Evolutionary conservation across 2,797 vertebrate species (phyloP).

Genomic region (Borostomias antarcticus): DNA sequence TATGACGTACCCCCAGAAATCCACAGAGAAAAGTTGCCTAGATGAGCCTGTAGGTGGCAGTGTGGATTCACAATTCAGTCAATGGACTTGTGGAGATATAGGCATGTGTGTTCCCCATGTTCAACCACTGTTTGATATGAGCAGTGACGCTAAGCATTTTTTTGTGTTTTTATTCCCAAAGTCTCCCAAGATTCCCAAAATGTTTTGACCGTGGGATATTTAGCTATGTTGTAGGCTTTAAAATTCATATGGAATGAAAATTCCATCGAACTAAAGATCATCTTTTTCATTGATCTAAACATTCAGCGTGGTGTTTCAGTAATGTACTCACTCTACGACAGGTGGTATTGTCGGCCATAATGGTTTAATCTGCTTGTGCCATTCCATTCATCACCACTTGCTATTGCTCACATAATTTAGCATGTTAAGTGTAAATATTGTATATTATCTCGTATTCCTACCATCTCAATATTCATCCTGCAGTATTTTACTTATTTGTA

Average conservation of each 20-base stretch:
- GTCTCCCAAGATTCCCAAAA: not conserved
- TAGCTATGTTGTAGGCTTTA: too few relatives aligned
- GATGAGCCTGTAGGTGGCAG: constrained; percentile 41
- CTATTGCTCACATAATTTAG: not conserved
- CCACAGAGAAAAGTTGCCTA: not conserved
- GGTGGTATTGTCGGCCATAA: not conserved
- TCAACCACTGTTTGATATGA: not conserved
- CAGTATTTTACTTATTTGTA: constrained; percentile 10
- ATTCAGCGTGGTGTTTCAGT: not conserved
- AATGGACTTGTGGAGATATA: not conserved
- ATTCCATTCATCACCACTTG: not conserved
- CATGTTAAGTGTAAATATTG: constrained; percentile 43
- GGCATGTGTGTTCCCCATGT: not conserved
- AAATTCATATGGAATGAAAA: too few relatives aligned
- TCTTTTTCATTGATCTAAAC: not conserved
- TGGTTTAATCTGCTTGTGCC: not conserved
- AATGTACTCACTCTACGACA: not conserved
- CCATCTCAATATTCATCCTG: constrained; percentile 11
- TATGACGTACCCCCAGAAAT: not conserved
- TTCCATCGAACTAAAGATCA: not conserved
- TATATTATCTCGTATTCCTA: constrained; percentile 20
- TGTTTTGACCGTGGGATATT: not conserved
- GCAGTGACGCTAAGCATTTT: not conserved
- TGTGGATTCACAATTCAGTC: constrained; percentile 24
- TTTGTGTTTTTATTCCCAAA: constrained; percentile 1